Evolutionary conservation across 2,113 vertebrate genomes (phyloP).

Genomic region (Pangasianodon hypophthalmus): DNA sequence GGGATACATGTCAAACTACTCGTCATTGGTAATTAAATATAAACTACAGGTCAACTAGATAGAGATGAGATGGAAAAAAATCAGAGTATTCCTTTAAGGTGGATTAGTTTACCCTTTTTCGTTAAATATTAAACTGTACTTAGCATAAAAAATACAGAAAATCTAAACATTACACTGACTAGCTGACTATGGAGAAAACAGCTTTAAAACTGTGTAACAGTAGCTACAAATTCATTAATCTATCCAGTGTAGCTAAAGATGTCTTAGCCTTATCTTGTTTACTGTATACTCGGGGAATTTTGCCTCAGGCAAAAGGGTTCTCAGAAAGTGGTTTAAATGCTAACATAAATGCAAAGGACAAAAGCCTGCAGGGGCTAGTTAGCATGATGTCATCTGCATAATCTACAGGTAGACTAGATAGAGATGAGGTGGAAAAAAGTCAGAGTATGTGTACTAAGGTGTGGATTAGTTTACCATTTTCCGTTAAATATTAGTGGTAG

Average conservation of each 20-base stretch:
- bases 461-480: not conserved
- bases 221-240: not conserved
- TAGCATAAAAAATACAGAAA: not conserved
- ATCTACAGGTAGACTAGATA: no score
- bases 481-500: constrained; percentile 3
- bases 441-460: not conserved
- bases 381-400: not conserved
- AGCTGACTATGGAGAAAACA: not conserved
- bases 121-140: not conserved
- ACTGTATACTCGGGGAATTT: not conserved
- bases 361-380: not conserved
- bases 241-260: not conserved
- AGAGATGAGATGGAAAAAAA: not conserved
- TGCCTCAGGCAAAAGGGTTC: not conserved
- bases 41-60: not conserved
- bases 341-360: not conserved
- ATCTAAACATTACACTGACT: not conserved
- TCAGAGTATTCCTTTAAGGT: not conserved
- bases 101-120: not conserved
- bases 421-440: no score
- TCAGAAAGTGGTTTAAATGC: constrained; percentile 26
- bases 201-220: not conserved
- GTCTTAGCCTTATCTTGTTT: not conserved
- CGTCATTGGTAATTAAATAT: not conserved
- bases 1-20: not conserved